phyloP scores from a whole-genome alignment of 2,113 vertebrate species.

The Promerops cafer region DNA sequence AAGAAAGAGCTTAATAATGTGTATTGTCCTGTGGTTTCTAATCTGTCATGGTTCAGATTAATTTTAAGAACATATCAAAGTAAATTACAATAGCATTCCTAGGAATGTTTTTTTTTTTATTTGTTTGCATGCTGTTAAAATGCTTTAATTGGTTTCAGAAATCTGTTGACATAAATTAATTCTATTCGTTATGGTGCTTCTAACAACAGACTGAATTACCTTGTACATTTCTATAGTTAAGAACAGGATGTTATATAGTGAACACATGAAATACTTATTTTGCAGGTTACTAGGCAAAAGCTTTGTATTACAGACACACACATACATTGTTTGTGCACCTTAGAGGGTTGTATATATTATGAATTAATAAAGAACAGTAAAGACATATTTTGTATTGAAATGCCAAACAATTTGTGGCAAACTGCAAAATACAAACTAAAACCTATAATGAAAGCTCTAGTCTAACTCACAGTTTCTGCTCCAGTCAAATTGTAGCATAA shows the following conservation, averaged over 20 bases:
- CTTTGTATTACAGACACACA: not conserved
- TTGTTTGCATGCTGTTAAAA: not conserved
- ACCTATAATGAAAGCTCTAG: not conserved
- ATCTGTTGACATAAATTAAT: constrained; percentile 9
- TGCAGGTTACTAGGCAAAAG: not conserved
- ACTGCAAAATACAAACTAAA: not conserved
- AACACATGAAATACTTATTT: not conserved
- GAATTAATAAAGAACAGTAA: not conserved
- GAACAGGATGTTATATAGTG: not conserved
- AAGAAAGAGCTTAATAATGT: not conserved
- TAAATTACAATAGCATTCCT: constrained; percentile 13
- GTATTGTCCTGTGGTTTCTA: constrained; percentile 18
- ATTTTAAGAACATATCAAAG: constrained; percentile 22
- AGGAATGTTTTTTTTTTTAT: not conserved
- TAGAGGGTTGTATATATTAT: not conserved
- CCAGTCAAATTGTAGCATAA: not conserved
- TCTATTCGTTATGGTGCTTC: not conserved
- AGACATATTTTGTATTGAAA: not conserved
- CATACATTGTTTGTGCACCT: not conserved
- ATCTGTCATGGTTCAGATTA: constrained; percentile 2
- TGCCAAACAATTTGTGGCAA: not conserved
- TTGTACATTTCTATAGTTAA: not conserved
- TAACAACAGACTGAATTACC: constrained; percentile 3
- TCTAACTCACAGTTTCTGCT: not conserved
- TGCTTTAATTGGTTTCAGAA: constrained; percentile 22